phyloP scores from a whole-genome alignment of 2,888 invertebrate species.

The Chirona hameri region DNA sequence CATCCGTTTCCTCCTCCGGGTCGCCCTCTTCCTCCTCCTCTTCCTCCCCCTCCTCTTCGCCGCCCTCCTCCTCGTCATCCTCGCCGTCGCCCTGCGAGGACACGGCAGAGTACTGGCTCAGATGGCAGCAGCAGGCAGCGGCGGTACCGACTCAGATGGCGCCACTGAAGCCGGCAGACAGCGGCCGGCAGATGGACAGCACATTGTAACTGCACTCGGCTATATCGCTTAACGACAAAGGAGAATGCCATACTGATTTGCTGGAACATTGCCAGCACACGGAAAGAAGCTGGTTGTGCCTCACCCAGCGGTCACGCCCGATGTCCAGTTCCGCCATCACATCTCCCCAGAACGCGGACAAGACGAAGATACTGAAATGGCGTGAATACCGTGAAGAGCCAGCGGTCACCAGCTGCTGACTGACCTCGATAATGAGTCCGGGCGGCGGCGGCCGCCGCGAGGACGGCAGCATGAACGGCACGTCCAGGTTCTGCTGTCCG shows the following conservation, averaged over 20 bases:
- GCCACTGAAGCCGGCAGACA: not conserved
- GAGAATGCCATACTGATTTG: not conserved
- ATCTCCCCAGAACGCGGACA: no score
- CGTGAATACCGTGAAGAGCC: no score
- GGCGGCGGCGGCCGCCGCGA: constrained; percentile 8
- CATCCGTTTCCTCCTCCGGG: not conserved
- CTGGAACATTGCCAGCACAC: no score
- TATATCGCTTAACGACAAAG: not conserved
- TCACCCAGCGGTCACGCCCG: no score
- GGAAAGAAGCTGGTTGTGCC: no score
- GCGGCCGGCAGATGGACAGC: no score
- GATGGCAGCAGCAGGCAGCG: not conserved
- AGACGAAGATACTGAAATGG: no score
- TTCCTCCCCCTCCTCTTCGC: not conserved
- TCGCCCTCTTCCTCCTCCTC: not conserved
- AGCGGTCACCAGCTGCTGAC: not conserved
- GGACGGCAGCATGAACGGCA: constrained; percentile 29
- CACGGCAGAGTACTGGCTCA: not conserved
- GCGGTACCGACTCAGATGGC: not conserved
- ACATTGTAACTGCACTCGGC: not conserved
- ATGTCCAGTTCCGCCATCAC: no score
- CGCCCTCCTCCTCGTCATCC: not conserved
- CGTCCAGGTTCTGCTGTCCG: constrained; percentile 24
- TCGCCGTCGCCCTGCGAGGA: not conserved
- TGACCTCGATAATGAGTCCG: not conserved